Conservation (phyloP, 2,888 invertebrate species). For the Apotomis turbidana region DNA sequence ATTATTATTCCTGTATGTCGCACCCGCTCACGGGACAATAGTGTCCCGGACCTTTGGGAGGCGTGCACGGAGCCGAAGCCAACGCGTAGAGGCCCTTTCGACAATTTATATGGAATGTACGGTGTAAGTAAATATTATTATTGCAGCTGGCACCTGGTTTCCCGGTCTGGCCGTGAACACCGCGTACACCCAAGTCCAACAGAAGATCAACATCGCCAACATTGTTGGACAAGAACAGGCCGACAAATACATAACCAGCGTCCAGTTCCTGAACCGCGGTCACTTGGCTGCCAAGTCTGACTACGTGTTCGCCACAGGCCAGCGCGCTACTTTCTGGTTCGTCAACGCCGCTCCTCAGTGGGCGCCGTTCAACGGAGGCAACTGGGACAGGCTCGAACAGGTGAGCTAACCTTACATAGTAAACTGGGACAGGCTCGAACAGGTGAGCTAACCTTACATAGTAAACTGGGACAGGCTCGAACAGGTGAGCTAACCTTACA, state of each 20-base stretch:
- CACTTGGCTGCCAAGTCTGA: conserved; percentile 86
- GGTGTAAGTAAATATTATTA: too few species aligned
- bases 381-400: conserved; percentile 83
- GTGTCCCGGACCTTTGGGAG: too few species aligned
- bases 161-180: conserved; percentile 69
- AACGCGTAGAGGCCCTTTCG: too few species aligned
- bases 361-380: conserved; percentile 85
- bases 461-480: conserved; percentile 84
- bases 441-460: conserved; percentile 48
- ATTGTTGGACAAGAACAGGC: conserved; percentile 65
- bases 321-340: conserved; percentile 85
- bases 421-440: conserved; percentile 84
- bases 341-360: conserved; percentile 87
- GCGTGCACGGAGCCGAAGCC: too few species aligned
- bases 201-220: conserved; percentile 60
- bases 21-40: too few species aligned
- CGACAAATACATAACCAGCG: conserved; percentile 73
- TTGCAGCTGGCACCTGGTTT: conserved; percentile 76
- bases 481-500: conserved; percentile 51
- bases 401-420: conserved; percentile 46
- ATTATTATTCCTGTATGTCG: too few species aligned
- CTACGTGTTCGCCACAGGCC: conserved; percentile 84
- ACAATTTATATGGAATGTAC: too few species aligned
- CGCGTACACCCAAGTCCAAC: conserved; percentile 68
- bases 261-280: conserved; percentile 82